A percentile compares a stretch with the other conserved stretches of the same genome.
Conservation (phyloP, 2,888 invertebrate genomes). For the Tenodera sinensis region DNA sequence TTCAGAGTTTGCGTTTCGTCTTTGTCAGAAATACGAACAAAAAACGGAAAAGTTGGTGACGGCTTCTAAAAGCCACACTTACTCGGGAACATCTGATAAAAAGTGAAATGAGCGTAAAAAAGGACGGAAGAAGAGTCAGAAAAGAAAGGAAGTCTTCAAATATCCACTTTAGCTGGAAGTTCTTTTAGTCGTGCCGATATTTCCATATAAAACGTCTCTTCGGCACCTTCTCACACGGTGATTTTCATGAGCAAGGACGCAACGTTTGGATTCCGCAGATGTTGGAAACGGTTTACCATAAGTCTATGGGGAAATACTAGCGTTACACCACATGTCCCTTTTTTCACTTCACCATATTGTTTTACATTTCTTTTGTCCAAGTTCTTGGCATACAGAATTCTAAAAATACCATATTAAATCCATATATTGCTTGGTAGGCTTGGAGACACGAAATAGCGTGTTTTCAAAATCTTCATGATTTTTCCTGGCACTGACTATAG, state of each 20-base stretch:
- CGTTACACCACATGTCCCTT: neutral
- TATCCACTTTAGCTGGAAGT: neutral
- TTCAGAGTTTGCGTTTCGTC: neutral
- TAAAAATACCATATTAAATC: too few species aligned
- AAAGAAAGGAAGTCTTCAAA: neutral
- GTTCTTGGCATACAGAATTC: neutral
- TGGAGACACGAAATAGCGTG: too few species aligned
- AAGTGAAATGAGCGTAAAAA: neutral
- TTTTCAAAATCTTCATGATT: too few species aligned
- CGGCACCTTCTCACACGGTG: too few species aligned
- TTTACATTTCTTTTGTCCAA: neutral
- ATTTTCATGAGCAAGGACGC: neutral
- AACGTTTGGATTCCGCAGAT: neutral
- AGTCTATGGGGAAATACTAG: too few species aligned
- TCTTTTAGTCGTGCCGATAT: neutral
- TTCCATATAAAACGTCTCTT: neutral
- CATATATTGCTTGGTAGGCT: too few species aligned
- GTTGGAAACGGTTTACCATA: neutral
- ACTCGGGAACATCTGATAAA: neutral
- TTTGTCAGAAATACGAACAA: neutral
- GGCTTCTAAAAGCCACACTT: neutral
- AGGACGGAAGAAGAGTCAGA: neutral
- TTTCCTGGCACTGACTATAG: too few species aligned
- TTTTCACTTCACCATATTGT: too few species aligned
- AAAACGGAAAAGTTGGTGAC: neutral